phyloP scores from a whole-genome alignment of 2,113 vertebrate species.

The Passer domesticus region DNA sequence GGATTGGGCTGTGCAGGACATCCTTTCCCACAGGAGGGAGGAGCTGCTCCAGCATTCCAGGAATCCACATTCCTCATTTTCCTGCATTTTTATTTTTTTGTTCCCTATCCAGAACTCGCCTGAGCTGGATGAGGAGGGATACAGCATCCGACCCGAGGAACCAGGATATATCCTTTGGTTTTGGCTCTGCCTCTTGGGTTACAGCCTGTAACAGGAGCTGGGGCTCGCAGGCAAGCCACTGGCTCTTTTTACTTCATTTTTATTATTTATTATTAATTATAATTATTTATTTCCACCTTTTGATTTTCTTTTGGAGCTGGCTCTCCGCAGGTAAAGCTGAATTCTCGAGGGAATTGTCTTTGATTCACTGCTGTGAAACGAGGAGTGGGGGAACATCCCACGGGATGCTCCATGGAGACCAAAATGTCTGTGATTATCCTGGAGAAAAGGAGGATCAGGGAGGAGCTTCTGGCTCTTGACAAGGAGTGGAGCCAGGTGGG shows the following conservation, averaged over 20 bases:
- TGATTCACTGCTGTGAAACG: background rate
- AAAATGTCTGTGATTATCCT: accelerated
- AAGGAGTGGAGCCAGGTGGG: background rate
- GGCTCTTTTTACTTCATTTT: background rate
- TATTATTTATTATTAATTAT: background rate
- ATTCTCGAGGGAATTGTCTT: background rate
- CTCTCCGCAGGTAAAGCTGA: background rate
- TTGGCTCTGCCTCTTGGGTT: background rate
- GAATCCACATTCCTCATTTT: background rate
- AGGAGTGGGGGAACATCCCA: accelerated
- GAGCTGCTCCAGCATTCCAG: background rate
- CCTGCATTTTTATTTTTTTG: background rate
- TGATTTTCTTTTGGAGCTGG: background rate
- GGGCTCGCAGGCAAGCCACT: background rate
- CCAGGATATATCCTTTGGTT: conserved; percentile 91
- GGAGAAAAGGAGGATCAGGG: background rate
- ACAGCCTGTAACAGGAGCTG: background rate
- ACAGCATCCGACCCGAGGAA: conserved; percentile 93
- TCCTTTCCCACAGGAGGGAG: background rate
- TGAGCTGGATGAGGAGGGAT: conserved; percentile 95
- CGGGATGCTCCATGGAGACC: background rate
- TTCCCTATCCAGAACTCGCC: conserved; percentile 85
- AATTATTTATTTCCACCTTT: background rate
- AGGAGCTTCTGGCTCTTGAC: background rate
- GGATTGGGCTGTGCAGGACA: background rate